These are phyloP conservation scores for Drosophila bunnanda DNA, from an alignment of 2,888 invertebrate genomes.

Conservation along the genomic window DNA sequence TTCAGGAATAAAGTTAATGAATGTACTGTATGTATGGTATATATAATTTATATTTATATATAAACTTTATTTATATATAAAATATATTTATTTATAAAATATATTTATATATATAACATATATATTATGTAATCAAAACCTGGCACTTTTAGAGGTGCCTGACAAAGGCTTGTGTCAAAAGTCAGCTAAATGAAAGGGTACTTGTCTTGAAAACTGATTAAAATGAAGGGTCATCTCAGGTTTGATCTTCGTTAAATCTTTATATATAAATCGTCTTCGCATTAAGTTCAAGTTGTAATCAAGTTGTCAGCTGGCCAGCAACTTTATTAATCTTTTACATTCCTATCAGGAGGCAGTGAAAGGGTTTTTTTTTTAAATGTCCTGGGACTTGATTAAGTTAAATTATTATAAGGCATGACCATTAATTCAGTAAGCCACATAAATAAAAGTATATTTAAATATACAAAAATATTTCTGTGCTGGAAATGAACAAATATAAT, in stretches of 20 bases:
- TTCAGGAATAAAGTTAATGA: background rate
- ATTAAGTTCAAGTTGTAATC: background rate
- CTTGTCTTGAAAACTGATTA: background rate
- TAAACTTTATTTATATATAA: too few species aligned
- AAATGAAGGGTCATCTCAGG: constrained; percentile 2
- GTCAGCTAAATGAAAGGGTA: background rate
- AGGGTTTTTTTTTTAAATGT: background rate
- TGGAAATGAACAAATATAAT: too few species aligned
- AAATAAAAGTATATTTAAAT: background rate
- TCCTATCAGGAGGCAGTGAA: background rate
- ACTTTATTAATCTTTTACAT: constrained; percentile 1
- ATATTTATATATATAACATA: background rate
- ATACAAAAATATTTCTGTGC: background rate
- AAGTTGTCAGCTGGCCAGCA: constrained; percentile 2
- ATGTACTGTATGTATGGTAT: too few species aligned
- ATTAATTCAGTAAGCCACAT: background rate
- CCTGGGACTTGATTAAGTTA: background rate
- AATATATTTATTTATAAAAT: too few species aligned
- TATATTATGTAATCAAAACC: constrained; percentile 23
- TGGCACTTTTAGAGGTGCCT: constrained; percentile 1
- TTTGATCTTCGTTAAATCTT: background rate
- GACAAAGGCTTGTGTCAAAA: constrained; percentile 25
- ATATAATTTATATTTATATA: too few species aligned
- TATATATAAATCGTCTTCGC: background rate
- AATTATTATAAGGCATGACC: background rate